Conservation (phyloP, 35 echinoderm and acorn worm genomes). For the Chiridota heheva region DNA sequence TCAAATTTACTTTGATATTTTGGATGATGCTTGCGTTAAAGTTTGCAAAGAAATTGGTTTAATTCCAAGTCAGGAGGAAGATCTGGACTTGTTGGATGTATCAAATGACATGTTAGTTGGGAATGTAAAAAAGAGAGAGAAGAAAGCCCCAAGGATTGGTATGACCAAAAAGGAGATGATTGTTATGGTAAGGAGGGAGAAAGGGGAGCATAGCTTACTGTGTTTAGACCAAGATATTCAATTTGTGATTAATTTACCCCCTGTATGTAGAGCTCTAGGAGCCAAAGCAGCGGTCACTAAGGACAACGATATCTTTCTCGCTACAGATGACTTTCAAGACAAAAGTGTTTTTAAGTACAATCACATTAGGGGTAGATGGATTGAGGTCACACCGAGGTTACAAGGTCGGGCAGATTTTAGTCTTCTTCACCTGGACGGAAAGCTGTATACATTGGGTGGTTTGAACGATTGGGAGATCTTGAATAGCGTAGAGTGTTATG, state of each 20-base stretch:
- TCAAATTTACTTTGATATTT: background rate
- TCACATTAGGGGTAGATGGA: slow-evolving; percentile 60
- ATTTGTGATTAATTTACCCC: slow-evolving; percentile 44
- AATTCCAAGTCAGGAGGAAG: background rate
- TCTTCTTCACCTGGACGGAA: slow-evolving; percentile 21
- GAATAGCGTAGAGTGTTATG: slow-evolving; percentile 73
- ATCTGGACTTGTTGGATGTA: background rate
- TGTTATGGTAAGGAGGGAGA: slow-evolving; percentile 31
- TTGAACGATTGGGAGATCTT: slow-evolving; percentile 80
- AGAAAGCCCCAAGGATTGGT: slow-evolving; percentile 28
- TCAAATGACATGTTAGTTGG: too few relatives aligned
- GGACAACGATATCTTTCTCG: slow-evolving; percentile 62
- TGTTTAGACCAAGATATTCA: slow-evolving; percentile 20
- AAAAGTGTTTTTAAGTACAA: slow-evolving; percentile 66
- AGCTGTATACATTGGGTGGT: slow-evolving; percentile 61
- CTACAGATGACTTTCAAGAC: slow-evolving; percentile 64
- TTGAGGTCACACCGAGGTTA: slow-evolving; percentile 43
- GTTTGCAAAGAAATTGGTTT: background rate
- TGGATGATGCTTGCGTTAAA: slow-evolving; percentile 4
- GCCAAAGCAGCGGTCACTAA: slow-evolving; percentile 48
- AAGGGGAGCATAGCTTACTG: slow-evolving; percentile 40
- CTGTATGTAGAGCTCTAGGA: slow-evolving; percentile 52
- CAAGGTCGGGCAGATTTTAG: slow-evolving; percentile 59
- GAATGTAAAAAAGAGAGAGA: slow-evolving; percentile 7
- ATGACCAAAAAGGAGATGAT: slow-evolving; percentile 51